These are phyloP conservation scores for Apistogramma diplotaenia DNA, from an alignment of 2,113 vertebrate species.

Conservation along the genomic window DNA sequence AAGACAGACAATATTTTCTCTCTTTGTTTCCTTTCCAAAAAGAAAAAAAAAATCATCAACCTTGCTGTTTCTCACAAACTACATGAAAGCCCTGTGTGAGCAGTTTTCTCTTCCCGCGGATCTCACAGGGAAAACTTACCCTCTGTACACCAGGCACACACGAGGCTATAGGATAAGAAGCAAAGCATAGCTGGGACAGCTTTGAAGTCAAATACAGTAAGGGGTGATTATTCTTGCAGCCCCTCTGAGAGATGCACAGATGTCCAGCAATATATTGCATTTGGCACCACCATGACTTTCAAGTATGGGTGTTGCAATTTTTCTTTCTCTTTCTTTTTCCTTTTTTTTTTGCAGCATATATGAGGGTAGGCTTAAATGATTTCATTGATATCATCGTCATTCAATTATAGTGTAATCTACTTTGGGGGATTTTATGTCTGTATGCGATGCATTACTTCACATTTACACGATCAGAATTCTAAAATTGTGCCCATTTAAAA, in stretches of 20 bases:
- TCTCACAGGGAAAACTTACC: conserved; percentile 19
- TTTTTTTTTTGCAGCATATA: conserved; percentile 18
- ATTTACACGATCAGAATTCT: neutral
- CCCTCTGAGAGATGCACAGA: conserved; percentile 43
- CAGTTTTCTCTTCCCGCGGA: conserved; percentile 22
- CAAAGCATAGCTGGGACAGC: conserved; percentile 41
- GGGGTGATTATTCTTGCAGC: conserved; percentile 54
- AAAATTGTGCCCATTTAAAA: neutral
- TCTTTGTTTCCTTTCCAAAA: conserved; percentile 42
- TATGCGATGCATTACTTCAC: neutral
- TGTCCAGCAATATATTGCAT: conserved; percentile 48
- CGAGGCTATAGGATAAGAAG: conserved; percentile 34
- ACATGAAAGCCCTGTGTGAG: conserved; percentile 38
- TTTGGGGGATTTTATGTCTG: neutral
- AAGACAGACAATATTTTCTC: conserved; percentile 64
- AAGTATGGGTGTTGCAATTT: conserved; percentile 7
- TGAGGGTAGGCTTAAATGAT: neutral
- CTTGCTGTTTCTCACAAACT: conserved; percentile 49
- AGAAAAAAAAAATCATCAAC: conserved; percentile 32
- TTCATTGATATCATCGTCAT: neutral
- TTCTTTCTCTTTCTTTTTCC: too few relatives aligned
- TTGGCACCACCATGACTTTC: conserved; percentile 34
- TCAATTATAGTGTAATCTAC: neutral
- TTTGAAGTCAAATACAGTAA: conserved; percentile 60
- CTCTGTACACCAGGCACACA: conserved; percentile 34